phyloP scores from a whole-genome alignment of 2,113 vertebrate species.

The Coturnix japonica region DNA sequence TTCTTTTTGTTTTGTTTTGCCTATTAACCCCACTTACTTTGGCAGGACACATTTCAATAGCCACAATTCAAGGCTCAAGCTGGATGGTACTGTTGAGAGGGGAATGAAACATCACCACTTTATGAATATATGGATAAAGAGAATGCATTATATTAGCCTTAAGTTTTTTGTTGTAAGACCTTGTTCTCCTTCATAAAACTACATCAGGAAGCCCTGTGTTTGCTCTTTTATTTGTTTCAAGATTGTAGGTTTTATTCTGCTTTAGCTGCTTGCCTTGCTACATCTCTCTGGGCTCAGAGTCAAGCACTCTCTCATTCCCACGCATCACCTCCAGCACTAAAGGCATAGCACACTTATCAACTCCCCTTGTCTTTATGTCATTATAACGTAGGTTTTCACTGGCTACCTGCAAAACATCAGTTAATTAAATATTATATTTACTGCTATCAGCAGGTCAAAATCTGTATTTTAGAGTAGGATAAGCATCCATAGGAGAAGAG shows the following conservation, averaged over 20 bases:
- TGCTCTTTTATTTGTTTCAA: neutral
- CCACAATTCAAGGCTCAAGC: neutral
- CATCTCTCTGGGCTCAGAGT: constrained; percentile 2
- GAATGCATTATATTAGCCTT: neutral
- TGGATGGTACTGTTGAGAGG: neutral
- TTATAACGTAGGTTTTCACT: neutral
- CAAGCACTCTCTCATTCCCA: neutral
- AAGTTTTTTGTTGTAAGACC: neutral
- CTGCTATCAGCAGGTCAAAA: constrained; percentile 16
- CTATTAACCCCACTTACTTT: neutral
- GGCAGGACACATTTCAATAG: neutral
- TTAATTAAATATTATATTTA: constrained; percentile 16
- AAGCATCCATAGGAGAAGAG: neutral
- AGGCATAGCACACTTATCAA: neutral
- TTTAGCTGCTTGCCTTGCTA: constrained; percentile 6
- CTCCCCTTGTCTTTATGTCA: neutral
- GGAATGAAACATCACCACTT: neutral
- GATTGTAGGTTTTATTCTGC: constrained; percentile 20
- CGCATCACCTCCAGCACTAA: neutral
- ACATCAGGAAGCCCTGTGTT: neutral
- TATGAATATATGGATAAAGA: neutral
- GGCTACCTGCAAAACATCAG: neutral
- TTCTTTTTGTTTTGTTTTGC: neutral
- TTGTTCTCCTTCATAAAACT: constrained; percentile 20
- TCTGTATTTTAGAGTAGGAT: neutral